Percentiles rank a stretch among this genome's conserved stretches.
phyloP scores from a whole-genome alignment of 2,113 vertebrate genomes.

The Hippolais icterina region DNA sequence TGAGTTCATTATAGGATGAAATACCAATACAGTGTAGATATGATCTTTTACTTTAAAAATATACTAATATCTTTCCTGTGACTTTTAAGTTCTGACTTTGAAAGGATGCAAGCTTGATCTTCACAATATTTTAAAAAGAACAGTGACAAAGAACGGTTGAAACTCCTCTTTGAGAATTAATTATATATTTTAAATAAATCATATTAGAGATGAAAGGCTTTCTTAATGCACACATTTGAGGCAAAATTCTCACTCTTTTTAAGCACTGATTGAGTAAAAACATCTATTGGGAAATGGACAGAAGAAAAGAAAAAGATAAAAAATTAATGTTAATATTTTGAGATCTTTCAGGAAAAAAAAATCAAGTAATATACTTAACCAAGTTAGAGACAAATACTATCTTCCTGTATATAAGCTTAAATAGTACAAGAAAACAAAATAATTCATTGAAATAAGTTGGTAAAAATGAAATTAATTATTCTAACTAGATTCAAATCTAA shows the following conservation, averaged over 20 bases:
- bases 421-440: background rate
- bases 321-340: background rate
- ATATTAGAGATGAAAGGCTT: background rate
- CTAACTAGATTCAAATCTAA: background rate
- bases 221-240: background rate
- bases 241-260: background rate
- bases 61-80: background rate
- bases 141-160: background rate
- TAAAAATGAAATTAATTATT: background rate
- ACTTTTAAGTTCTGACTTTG: background rate
- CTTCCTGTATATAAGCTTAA: background rate
- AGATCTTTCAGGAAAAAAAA: background rate
- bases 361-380: background rate
- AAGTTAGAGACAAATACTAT: background rate
- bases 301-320: background rate
- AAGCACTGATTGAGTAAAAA: background rate
- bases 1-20: background rate
- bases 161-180: background rate
- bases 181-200: conserved; percentile 5
- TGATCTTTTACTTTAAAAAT: background rate
- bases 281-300: background rate
- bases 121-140: background rate
- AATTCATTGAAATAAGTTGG: background rate
- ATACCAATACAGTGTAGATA: background rate
- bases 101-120: background rate